Base-by-base conservation (phyloP, 2,797 vertebrate species). In the Australoheros facetus region DNA sequence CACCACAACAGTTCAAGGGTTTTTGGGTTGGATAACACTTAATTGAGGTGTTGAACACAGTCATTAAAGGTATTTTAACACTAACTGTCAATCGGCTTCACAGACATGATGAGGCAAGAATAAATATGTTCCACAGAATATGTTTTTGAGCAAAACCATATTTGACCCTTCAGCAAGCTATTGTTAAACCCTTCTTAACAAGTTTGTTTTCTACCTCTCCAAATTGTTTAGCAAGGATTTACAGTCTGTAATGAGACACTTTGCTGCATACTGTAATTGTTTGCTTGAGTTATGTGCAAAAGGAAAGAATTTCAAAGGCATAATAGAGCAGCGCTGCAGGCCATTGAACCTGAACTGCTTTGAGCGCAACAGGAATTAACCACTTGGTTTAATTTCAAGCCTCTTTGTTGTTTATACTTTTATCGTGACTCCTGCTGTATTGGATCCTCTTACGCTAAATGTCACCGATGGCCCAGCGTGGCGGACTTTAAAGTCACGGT, bases 191-290 rank as follows among this genome's bases (percentile, higher is more conserved):
- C 2, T 54, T 16, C 12, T 5, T 57, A 26, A 75, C 53, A 21
- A 23, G 71, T 70, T 85, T 69, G 45, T 69, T 69, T 69, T 69
- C 45, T 51, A 51, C 26, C 56, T 23, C 7, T 83, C 72, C 12
- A 71, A 71, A 45, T 37, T 82, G 78, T 77, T 90, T 77, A 70
- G 30, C n/a, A 17, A 26, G 66, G 73, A 88, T 81, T 82, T 87
- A 83, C 64, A 37, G 60, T 58, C 71, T 58, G 23, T 83, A 85
- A 89, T 81, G 71, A 82, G 77, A 83, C 62, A 56, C 51, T 56
- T 84, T 76, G 51, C 57, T 37, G 55, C 10, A 5, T 28, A 8
- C 54, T 77, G 39, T 21, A 48, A 5, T 80, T 71, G 56, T 71
- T 64, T 78, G 42, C 30, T 45, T 78, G n/a, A 57, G 34, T 66